These are phyloP conservation scores for Hypena proboscidalis DNA, from an alignment of 2,888 invertebrate genomes.

Conservation along the genomic window DNA sequence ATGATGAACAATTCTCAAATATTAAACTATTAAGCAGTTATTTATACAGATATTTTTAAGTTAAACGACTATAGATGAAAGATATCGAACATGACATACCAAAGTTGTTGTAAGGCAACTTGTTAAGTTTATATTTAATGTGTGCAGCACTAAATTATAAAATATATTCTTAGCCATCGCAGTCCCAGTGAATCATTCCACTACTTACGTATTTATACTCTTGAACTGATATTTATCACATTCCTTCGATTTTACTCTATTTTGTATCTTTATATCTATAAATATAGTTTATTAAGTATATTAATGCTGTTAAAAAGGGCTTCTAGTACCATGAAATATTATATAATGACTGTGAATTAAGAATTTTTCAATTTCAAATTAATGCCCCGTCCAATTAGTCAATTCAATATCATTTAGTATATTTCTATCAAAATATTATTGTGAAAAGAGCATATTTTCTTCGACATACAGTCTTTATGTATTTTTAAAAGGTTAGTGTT, in stretches of 20 bases:
- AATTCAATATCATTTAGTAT: constrained; percentile 25
- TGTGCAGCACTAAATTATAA: constrained; percentile 30
- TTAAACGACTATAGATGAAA: constrained; percentile 17
- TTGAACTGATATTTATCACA: constrained; percentile 45
- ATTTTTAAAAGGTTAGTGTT: constrained; percentile 39
- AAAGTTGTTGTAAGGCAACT: constrained; percentile 55
- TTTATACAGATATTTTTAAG: constrained; percentile 32
- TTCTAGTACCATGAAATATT: constrained; percentile 45
- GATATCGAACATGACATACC: constrained; percentile 49
- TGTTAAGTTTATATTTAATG: constrained; percentile 31
- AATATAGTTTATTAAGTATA: constrained; percentile 25
- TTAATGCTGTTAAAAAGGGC: constrained; percentile 13
- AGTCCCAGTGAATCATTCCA: constrained; percentile 57
- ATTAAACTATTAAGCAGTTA: constrained; percentile 17
- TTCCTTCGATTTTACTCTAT: constrained; percentile 41
- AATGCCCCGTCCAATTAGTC: constrained; percentile 51
- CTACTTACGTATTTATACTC: constrained; percentile 22
- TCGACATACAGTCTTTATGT: constrained; percentile 26
- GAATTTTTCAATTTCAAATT: constrained; percentile 32
- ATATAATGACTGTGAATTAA: constrained; percentile 18
- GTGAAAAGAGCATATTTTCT: constrained; percentile 30
- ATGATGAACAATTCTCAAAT: constrained; percentile 21
- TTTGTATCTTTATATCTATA: constrained; percentile 20
- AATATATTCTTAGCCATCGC: constrained; percentile 18
- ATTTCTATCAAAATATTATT: constrained; percentile 18